phyloP scores from a whole-genome alignment of 1,140 invertebrate genomes.

The Oryctes rhinoceros region DNA sequence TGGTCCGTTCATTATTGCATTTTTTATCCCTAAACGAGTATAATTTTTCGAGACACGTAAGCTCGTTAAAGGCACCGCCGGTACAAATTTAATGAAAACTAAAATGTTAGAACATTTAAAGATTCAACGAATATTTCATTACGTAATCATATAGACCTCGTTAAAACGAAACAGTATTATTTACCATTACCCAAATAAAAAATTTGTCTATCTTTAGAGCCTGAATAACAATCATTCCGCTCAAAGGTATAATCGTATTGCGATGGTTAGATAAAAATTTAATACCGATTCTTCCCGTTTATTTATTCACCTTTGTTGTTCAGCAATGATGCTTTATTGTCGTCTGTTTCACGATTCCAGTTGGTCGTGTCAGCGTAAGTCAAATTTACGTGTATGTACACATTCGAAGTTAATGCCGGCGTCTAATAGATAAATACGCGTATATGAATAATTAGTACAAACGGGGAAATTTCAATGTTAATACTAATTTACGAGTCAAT shows the following conservation, averaged over 20 bases:
- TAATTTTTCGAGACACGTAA: conserved; percentile 18
- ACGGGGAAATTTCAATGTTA: conserved; percentile 8
- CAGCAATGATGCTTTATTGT: not conserved
- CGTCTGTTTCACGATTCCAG: not conserved
- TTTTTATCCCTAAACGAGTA: not conserved
- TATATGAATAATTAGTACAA: not conserved
- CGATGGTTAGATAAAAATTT: not conserved
- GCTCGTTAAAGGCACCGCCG: not conserved
- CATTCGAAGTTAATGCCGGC: not conserved
- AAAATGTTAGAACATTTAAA: conserved; percentile 25
- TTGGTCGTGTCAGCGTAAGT: not conserved
- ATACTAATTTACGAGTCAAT: conserved; percentile 20
- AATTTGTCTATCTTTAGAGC: not conserved
- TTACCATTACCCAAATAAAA: conserved; percentile 18
- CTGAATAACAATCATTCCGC: not conserved
- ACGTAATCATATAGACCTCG: not conserved
- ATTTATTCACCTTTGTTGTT: not conserved
- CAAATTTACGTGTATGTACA: conserved; percentile 10
- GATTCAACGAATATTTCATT: not conserved
- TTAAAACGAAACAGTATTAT: not conserved
- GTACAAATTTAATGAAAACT: conserved; percentile 26
- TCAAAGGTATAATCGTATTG: not conserved
- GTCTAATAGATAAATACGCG: not conserved
- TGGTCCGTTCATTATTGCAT: not conserved
- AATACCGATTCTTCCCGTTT: conserved; percentile 8